These are phyloP conservation scores for Picus viridis DNA, from an alignment of 2,797 vertebrate genomes.

Conservation along the genomic window DNA sequence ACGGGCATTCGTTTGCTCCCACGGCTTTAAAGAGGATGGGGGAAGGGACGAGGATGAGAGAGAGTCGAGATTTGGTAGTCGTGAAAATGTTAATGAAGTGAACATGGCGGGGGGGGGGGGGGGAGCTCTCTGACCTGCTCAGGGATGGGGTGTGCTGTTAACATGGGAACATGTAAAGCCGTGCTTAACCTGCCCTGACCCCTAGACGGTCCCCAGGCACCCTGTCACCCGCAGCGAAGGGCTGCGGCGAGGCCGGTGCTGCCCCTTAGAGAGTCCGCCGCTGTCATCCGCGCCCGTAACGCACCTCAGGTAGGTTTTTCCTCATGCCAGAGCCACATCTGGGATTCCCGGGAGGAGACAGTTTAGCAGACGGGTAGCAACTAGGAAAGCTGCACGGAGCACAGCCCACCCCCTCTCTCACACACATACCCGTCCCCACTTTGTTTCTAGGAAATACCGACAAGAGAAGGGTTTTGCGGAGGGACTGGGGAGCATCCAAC, in stretches of 20 bases:
- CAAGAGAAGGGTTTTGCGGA: background rate
- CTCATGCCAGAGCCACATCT: conserved; percentile 69
- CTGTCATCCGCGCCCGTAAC: conserved; percentile 10
- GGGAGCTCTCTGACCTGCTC: background rate
- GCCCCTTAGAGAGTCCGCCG: background rate
- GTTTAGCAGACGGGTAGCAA: background rate
- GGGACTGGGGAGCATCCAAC: background rate
- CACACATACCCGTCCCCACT: background rate
- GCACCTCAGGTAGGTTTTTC: conserved; percentile 47
- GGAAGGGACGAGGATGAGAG: conserved; percentile 11
- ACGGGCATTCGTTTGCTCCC: background rate
- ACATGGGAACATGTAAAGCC: background rate
- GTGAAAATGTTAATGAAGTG: conserved; percentile 55
- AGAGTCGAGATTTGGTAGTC: background rate
- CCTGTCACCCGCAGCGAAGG: background rate
- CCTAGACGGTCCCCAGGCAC: background rate
- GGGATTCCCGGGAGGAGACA: conserved; percentile 1
- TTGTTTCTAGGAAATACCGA: rapidly evolving
- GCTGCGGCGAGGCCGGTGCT: background rate
- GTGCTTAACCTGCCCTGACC: background rate
- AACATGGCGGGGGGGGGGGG: background rate
- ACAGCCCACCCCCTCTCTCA: no score
- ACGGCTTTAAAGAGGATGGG: background rate
- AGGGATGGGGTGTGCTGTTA: background rate
- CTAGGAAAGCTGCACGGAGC: background rate